phyloP scores from a whole-genome alignment of 2,888 invertebrate genomes.

The Drosophila pullipes region DNA sequence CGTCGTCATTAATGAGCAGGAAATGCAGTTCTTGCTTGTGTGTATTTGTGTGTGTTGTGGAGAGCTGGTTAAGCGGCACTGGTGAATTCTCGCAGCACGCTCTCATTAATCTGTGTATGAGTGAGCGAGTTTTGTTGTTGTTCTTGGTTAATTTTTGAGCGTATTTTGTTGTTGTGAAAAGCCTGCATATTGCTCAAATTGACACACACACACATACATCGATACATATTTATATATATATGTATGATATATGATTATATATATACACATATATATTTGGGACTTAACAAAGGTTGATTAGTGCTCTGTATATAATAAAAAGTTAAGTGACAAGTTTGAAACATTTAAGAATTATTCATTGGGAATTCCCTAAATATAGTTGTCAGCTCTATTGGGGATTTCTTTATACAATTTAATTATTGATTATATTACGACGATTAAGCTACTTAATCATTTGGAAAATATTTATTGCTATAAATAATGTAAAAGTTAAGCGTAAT shows the following conservation, averaged over 20 bases:
- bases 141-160: constrained; percentile 57
- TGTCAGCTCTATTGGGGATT: not conserved
- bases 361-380: not conserved
- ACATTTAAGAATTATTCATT: not conserved
- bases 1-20: constrained; percentile 70
- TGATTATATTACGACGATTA: not conserved
- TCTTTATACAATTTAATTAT: not conserved
- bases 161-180: constrained; percentile 18
- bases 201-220: not conserved
- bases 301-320: not conserved
- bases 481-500: not conserved
- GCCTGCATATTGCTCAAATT: constrained; percentile 21
- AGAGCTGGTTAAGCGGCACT: constrained; percentile 37
- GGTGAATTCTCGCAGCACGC: constrained; percentile 51
- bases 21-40: constrained; percentile 70
- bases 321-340: not conserved
- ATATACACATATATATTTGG: constrained; percentile 5
- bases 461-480: not conserved
- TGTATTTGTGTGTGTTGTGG: constrained; percentile 8
- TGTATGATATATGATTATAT: not conserved
- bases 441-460: not conserved
- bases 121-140: constrained; percentile 44
- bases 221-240: not conserved
- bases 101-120: constrained; percentile 43
- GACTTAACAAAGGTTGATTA: constrained; percentile 13